Evolutionary conservation across 2,888 invertebrate species (phyloP).

Genomic region (Cheilosia urbana): DNA sequence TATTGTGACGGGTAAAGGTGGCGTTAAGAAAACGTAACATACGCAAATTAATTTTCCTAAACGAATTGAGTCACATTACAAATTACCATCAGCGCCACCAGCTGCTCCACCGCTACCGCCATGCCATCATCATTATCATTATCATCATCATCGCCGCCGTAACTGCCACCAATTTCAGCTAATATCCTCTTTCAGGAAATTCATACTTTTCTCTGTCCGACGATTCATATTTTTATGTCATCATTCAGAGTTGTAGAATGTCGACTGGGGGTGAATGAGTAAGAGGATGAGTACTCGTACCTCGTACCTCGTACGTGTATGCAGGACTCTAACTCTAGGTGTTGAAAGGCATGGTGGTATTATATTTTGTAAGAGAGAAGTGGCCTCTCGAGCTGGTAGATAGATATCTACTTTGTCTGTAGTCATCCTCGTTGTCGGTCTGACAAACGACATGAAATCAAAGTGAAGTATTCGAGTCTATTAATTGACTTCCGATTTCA

Average conservation of each 20-base stretch:
- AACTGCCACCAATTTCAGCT: constrained; percentile 69
- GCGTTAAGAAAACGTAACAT: constrained; percentile 6
- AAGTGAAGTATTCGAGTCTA: constrained; percentile 63
- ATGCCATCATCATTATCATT: constrained; percentile 53
- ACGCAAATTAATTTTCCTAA: constrained; percentile 52
- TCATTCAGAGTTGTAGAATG: constrained; percentile 56
- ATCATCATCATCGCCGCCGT: constrained; percentile 56
- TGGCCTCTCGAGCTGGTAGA: background rate
- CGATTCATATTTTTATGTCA: constrained; percentile 69
- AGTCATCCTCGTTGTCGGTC: constrained; percentile 38
- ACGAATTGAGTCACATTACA: constrained; percentile 71
- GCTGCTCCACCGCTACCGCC: constrained; percentile 9
- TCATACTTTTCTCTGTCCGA: constrained; percentile 69
- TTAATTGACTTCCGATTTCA: constrained; percentile 74
- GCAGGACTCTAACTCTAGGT: background rate
- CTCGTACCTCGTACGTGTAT: background rate
- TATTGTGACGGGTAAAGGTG: background rate
- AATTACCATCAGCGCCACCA: constrained; percentile 47
- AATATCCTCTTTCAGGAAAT: constrained; percentile 74
- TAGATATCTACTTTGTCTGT: background rate
- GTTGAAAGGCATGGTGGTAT: constrained; percentile 15
- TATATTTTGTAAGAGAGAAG: constrained; percentile 20
- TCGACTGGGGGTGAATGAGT: constrained; percentile 20
- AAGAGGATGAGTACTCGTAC: background rate
- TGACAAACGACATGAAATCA: constrained; percentile 67